Percentiles rank a stretch among this genome's conserved stretches.
Evolutionary conservation across 2,113 vertebrate species (phyloP).

Genomic region (Saguinus midas): DNA sequence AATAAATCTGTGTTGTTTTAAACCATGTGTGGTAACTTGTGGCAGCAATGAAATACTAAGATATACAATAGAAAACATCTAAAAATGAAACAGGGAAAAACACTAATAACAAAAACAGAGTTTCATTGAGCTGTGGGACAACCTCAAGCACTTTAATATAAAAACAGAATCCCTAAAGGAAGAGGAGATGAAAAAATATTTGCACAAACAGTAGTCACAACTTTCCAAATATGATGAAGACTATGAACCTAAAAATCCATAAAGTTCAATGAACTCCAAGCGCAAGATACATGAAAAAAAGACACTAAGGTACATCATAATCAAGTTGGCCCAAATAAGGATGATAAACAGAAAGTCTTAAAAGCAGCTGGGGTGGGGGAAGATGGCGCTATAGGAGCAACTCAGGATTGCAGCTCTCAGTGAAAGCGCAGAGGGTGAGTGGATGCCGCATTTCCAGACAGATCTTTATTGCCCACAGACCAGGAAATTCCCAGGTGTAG

Average conservation of each 20-base stretch:
- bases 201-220: not conserved
- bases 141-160: not conserved
- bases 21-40: not conserved
- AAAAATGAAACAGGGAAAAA: not conserved
- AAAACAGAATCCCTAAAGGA: not conserved
- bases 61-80: not conserved
- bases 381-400: too few relatives aligned
- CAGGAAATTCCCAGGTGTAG: too few relatives aligned
- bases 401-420: too few relatives aligned
- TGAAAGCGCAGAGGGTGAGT: too few relatives aligned
- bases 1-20: too few relatives aligned
- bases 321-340: not conserved
- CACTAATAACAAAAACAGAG: not conserved
- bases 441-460: too few relatives aligned
- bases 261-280: too few relatives aligned
- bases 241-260: too few relatives aligned
- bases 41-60: not conserved
- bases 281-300: too few relatives aligned
- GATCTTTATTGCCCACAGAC: too few relatives aligned
- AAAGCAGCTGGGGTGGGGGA: rapidly evolving
- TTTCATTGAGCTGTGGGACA: not conserved
- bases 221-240: not conserved
- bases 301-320: too few relatives aligned
- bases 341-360: not conserved
- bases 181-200: not conserved